Base-by-base conservation (phyloP, 1,140 invertebrate genomes). In the Archegozetes longisetosus region DNA sequence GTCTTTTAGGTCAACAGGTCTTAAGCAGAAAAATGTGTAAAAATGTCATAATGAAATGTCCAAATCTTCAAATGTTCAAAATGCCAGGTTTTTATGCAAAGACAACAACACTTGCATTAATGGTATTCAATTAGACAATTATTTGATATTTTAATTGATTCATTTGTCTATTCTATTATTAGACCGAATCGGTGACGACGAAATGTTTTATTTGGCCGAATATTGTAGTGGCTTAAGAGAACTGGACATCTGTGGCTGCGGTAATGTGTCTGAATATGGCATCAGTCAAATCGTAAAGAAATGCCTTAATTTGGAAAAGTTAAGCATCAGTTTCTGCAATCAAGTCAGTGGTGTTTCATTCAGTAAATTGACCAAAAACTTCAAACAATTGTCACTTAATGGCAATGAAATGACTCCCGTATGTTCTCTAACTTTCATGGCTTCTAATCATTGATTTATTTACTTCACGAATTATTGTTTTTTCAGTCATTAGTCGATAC, bases 151-250 rank as follows among this genome's bases (percentile, higher is more conserved):
- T n/a, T n/a, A n/a, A n/a, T n/a, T n/a, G n/a, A n/a, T n/a, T n/a
- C n/a, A n/a, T n/a, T n/a, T n/a, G n/a, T 40, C 17, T 9, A 9
- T 40, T 40, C 17, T 40, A 40, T 40, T 40, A 17, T 9, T 40
- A 40, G 79, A 82, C 25, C 78, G 77, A 60, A 77, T 88, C n/a
- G 78, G 84, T 0, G 84, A 88, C 68, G 81, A 80, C 64, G 83
- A 84, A 2, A 73, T 89, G 46, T 74, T 78, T 54, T 69, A 81
- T 9, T 70, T 86, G 27, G 81, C 82, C 0, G 75, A 80, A 58
- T 72, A 81, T 23, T 86, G 84, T 72, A 83, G 84, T 0, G 81
- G 84, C 66, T 72, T 86, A 29, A 78, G 80, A 3, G 80, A 82
- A 67, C 73, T 86, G 22, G 82, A 85, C 66, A 70, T 85, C 25